These are phyloP conservation scores for Mastomys natalensis DNA, from an alignment of 2,113 vertebrate species.

Conservation along the genomic window DNA sequence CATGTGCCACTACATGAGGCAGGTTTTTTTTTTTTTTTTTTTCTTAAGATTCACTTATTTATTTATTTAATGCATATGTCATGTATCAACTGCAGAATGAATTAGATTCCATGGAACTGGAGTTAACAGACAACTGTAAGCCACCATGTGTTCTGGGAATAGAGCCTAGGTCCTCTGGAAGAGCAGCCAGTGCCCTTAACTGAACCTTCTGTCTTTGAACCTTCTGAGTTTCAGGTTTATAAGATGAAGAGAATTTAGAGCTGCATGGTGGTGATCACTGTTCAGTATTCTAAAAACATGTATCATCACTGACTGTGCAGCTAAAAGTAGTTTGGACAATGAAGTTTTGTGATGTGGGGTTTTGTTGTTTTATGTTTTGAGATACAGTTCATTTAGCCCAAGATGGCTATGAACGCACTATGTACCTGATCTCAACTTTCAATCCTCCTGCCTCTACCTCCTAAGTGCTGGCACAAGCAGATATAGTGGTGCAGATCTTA, in stretches of 20 bases:
- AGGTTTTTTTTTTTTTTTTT: background rate
- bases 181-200: background rate
- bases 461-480: background rate
- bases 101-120: background rate
- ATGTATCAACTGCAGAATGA: background rate
- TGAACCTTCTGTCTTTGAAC: no score
- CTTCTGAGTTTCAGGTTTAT: background rate
- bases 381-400: background rate
- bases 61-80: background rate
- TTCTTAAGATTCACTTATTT: background rate
- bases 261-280: background rate
- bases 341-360: background rate
- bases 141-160: background rate
- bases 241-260: background rate
- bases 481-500: background rate
- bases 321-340: background rate
- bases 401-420: background rate
- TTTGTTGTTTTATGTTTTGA: background rate
- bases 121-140: background rate
- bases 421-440: background rate
- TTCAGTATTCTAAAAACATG: background rate
- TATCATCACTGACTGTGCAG: background rate
- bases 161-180: background rate
- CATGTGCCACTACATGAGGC: background rate
- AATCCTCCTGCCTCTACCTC: background rate